Conservation (phyloP, 2,113 vertebrate genomes). For the Rhea pennata region DNA sequence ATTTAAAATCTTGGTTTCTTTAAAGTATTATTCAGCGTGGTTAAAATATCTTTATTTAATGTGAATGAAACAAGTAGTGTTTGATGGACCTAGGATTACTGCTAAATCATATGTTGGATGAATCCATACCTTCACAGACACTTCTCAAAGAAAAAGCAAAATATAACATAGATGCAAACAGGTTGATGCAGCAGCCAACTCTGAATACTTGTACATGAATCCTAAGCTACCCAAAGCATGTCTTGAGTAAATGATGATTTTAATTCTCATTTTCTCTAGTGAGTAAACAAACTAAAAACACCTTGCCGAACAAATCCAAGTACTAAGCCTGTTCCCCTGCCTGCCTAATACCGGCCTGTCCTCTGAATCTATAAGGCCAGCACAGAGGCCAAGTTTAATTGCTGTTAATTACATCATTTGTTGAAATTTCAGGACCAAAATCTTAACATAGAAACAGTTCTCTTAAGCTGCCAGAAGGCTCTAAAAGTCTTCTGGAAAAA, state of each 20-base stretch:
- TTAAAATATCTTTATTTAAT: not conserved
- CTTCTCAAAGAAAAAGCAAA: not conserved
- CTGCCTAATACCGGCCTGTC: not conserved
- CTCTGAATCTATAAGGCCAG: not conserved
- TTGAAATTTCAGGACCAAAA: slow-evolving; percentile 8
- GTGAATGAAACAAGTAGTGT: not conserved
- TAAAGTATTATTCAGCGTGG: not conserved
- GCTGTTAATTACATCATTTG: not conserved
- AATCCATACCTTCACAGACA: not conserved
- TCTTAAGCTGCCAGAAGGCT: not conserved
- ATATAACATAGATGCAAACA: not conserved
- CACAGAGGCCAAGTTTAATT: not conserved
- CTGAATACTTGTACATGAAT: not conserved
- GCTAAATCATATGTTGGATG: not conserved
- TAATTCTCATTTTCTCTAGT: not conserved
- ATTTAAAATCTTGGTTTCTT: not conserved
- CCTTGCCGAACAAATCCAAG: not conserved
- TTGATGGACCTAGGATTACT: not conserved
- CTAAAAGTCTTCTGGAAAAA: not conserved
- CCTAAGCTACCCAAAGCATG: not conserved
- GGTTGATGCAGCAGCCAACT: not conserved
- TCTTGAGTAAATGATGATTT: not conserved
- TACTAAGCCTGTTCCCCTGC: not conserved
- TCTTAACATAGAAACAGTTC: not conserved
- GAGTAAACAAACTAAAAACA: not conserved